These are phyloP conservation scores for Nasua narica DNA, from an alignment of 2,797 vertebrate genomes.

Conservation along the genomic window DNA sequence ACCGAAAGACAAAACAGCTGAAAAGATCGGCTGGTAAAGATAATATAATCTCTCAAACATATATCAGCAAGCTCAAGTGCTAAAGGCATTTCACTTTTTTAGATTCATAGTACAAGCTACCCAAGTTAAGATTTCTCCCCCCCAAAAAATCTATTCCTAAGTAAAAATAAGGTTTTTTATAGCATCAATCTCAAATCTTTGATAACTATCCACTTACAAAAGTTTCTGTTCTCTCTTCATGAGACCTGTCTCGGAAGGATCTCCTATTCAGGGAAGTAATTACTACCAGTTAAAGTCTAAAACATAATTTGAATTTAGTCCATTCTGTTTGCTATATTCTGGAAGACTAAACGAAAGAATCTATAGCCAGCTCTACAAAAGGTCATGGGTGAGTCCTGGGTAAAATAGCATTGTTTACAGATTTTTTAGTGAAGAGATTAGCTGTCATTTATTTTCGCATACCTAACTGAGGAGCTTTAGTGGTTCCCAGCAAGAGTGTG, in stretches of 20 bases:
- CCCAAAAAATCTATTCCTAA: slow-evolving; percentile 19
- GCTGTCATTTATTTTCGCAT: slow-evolving; percentile 95
- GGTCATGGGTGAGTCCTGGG: slow-evolving; percentile 85
- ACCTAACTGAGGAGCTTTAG: slow-evolving; percentile 87
- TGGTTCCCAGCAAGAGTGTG: slow-evolving; percentile 87
- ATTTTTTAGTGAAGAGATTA: slow-evolving; percentile 96
- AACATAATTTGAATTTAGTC: slow-evolving; percentile 62
- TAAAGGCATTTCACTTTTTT: slow-evolving; percentile 66
- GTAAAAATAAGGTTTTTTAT: slow-evolving; percentile 37
- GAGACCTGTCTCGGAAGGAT: not conserved
- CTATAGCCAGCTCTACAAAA: slow-evolving; percentile 80
- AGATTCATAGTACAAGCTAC: slow-evolving; percentile 54
- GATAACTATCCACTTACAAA: not conserved
- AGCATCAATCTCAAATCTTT: slow-evolving; percentile 13
- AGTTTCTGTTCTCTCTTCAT: not conserved
- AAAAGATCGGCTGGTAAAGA: slow-evolving; percentile 36
- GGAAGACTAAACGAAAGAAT: slow-evolving; percentile 76
- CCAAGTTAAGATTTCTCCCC: slow-evolving; percentile 22
- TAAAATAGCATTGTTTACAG: slow-evolving; percentile 96
- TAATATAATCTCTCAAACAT: slow-evolving; percentile 56
- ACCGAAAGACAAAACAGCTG: not conserved
- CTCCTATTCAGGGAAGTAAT: not conserved
- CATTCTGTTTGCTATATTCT: slow-evolving; percentile 76
- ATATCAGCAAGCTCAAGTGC: slow-evolving; percentile 11
- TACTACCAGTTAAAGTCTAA: slow-evolving; percentile 69